phyloP scores from a whole-genome alignment of 1,140 invertebrate species.

The Aleiodes sp. region DNA sequence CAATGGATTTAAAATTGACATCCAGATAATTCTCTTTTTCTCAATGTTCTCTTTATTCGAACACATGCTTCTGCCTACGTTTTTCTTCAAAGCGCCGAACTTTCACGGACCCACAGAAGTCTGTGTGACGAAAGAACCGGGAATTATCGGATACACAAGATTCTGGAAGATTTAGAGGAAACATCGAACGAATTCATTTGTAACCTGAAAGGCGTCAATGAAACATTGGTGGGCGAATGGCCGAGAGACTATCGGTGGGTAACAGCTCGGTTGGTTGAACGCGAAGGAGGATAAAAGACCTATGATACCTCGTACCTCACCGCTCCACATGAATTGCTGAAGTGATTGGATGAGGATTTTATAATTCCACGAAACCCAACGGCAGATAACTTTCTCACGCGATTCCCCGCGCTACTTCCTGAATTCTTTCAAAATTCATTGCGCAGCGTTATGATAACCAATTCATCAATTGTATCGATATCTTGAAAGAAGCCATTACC shows the following conservation, averaged over 20 bases:
- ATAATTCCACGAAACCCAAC: constrained; percentile 18
- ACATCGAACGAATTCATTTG: neutral
- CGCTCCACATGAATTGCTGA: constrained; percentile 9
- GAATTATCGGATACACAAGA: too few species aligned
- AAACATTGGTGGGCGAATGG: neutral
- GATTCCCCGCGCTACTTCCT: neutral
- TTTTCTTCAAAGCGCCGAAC: too few species aligned
- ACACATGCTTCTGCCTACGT: too few species aligned
- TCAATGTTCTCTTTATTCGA: too few species aligned
- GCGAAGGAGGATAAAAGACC: neutral
- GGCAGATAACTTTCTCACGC: constrained; percentile 15
- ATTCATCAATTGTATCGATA: too few species aligned
- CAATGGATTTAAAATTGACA: too few species aligned
- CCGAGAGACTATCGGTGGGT: neutral
- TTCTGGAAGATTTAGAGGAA: too few species aligned
- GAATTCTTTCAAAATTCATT: constrained; percentile 3
- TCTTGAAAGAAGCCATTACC: too few species aligned
- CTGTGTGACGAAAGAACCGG: too few species aligned
- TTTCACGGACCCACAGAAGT: too few species aligned
- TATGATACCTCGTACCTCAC: neutral
- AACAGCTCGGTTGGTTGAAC: neutral
- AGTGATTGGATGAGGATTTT: constrained; percentile 16
- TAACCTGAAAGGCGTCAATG: neutral
- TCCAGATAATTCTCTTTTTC: too few species aligned
- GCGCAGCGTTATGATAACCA: too few species aligned